Evolutionary conservation across 2,888 invertebrate genomes (phyloP).

Genomic region (Rhagium mordax): DNA sequence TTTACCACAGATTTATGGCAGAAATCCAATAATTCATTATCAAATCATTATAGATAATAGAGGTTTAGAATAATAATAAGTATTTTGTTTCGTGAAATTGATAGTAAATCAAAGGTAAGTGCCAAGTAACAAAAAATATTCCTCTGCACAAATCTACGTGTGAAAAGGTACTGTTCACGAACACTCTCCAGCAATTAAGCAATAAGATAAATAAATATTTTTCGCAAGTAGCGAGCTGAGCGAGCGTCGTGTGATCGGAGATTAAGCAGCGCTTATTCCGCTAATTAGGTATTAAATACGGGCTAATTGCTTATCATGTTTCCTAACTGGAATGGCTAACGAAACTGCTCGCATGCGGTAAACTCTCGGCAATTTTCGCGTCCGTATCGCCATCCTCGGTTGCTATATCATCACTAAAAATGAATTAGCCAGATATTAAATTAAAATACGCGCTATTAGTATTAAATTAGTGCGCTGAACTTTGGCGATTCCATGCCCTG

Average conservation of each 20-base stretch:
- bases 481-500: not conserved
- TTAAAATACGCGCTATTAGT: not conserved
- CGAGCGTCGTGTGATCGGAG: conserved; percentile 32
- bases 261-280: conserved; percentile 28
- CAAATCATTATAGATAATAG: too few species aligned
- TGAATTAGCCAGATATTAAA: conserved; percentile 17
- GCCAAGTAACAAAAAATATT: too few species aligned
- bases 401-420: conserved; percentile 34
- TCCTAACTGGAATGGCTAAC: conserved; percentile 31
- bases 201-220: conserved; percentile 39
- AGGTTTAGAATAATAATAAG: too few species aligned
- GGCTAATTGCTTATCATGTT: conserved; percentile 43
- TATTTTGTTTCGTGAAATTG: too few species aligned
- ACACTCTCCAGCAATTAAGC: not conserved
- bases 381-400: not conserved
- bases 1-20: too few species aligned
- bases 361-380: conserved; percentile 30
- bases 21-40: too few species aligned
- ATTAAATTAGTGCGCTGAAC: conserved; percentile 2
- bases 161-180: not conserved
- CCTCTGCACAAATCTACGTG: not conserved
- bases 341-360: conserved; percentile 11
- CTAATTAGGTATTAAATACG: conserved; percentile 42
- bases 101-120: too few species aligned
- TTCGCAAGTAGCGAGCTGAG: conserved; percentile 34